Conservation (phyloP, 2,797 vertebrate genomes). For the Artibeus lituratus region DNA sequence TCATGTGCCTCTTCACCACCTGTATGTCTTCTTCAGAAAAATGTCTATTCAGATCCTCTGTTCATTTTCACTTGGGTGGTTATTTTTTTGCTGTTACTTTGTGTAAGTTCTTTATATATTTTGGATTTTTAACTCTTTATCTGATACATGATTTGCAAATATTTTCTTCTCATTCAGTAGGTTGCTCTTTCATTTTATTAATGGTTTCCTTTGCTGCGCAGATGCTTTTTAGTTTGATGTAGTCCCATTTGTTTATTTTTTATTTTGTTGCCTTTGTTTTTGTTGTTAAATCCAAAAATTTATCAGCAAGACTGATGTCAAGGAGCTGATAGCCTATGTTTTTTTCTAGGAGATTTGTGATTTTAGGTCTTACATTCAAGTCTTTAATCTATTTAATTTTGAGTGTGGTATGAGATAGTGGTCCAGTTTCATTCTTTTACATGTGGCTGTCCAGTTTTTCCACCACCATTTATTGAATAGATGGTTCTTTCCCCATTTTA, state of each 20-base stretch:
- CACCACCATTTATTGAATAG: not conserved
- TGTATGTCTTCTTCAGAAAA: not conserved
- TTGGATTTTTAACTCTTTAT: not conserved
- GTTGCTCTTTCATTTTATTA: not conserved
- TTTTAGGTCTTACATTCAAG: not conserved
- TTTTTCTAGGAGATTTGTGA: not conserved
- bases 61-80: not conserved
- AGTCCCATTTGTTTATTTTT: not conserved
- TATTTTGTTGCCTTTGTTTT: not conserved
- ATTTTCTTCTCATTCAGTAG: not conserved
- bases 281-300: not conserved
- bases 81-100: not conserved
- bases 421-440: not conserved
- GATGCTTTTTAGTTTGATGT: not conserved
- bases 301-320: not conserved
- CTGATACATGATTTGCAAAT: not conserved
- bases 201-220: not conserved
- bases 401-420: not conserved
- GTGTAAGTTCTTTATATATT: not conserved
- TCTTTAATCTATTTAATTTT: not conserved
- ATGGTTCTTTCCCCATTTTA: not conserved
- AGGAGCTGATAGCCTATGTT: not conserved
- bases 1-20: not conserved
- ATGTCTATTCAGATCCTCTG: not conserved
- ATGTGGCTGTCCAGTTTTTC: not conserved